phyloP scores from a whole-genome alignment of 2,797 vertebrate species.

The Natrix natrix region DNA sequence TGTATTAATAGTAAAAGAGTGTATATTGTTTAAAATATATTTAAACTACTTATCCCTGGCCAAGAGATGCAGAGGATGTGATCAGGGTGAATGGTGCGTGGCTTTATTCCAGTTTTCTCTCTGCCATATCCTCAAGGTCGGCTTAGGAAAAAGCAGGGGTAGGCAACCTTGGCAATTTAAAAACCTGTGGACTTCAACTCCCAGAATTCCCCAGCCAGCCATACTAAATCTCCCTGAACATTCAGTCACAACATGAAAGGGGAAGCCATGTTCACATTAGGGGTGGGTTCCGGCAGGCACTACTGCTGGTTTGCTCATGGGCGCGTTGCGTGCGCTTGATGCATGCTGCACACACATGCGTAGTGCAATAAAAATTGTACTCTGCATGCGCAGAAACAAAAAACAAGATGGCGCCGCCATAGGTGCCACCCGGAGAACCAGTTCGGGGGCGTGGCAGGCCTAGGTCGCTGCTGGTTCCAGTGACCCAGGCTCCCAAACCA shows the following conservation, averaged over 20 bases:
- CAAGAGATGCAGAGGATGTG: slow-evolving; percentile 22
- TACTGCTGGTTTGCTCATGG: too few species aligned
- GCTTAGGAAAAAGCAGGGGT: neutral
- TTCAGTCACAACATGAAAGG: neutral
- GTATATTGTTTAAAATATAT: slow-evolving; percentile 31
- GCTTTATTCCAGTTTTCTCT: slow-evolving; percentile 20
- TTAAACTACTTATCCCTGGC: neutral
- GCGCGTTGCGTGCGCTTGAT: too few species aligned
- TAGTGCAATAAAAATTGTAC: too few species aligned
- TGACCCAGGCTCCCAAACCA: too few species aligned
- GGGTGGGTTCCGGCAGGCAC: too few species aligned
- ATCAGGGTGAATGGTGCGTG: neutral
- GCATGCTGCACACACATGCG: too few species aligned
- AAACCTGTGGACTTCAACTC: too few species aligned
- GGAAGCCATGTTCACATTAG: neutral
- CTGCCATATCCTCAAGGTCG: neutral
- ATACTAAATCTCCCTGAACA: neutral
- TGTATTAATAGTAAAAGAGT: slow-evolving; percentile 32
- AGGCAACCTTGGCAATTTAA: neutral
- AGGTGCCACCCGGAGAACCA: too few species aligned
- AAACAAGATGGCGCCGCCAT: too few species aligned
- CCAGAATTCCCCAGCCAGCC: neutral
- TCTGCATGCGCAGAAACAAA: too few species aligned
- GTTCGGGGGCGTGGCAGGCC: too few species aligned
- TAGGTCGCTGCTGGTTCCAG: too few species aligned